A percentile compares a stretch with the other conserved stretches of the same genome.
Evolutionary conservation across 2,113 vertebrate genomes (phyloP).

Genomic region (Hassar affinis): DNA sequence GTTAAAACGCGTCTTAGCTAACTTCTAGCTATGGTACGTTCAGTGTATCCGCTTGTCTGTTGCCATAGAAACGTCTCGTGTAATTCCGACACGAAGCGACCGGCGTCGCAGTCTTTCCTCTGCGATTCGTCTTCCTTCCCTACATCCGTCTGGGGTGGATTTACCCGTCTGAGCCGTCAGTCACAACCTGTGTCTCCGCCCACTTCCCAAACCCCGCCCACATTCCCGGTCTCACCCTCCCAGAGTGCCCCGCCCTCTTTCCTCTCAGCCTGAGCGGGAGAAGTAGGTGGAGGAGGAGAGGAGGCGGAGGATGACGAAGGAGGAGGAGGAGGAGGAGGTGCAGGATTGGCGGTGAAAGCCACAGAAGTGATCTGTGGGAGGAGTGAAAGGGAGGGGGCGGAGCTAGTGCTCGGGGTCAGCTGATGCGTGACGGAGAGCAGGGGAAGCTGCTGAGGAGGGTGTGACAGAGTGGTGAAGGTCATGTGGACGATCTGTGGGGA

Average conservation of each 20-base stretch:
- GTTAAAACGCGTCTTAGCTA: not conserved
- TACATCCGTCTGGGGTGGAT: conserved; percentile 63
- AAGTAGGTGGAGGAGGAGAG: conserved; percentile 58
- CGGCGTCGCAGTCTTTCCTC: conserved; percentile 26
- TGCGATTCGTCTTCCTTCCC: conserved; percentile 22
- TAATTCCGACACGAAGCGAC: not conserved
- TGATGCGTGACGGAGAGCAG: conserved; percentile 64
- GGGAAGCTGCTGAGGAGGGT: conserved; percentile 66
- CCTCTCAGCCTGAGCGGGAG: conserved; percentile 63
- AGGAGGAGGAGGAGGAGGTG: conserved; percentile 35
- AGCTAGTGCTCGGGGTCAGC: conserved; percentile 53
- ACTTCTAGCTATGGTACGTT: not conserved
- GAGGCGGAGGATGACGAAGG: conserved; percentile 50
- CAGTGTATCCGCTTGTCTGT: not conserved
- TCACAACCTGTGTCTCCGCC: conserved; percentile 52
- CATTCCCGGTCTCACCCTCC: conserved; percentile 52
- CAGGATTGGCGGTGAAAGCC: conserved; percentile 60
- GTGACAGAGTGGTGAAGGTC: conserved; percentile 65
- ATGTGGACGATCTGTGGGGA: conserved; percentile 70
- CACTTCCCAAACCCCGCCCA: conserved; percentile 52
- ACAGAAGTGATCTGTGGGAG: conserved; percentile 59
- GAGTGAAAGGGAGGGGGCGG: conserved; percentile 56
- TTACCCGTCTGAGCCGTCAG: conserved; percentile 56
- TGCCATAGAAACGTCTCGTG: not conserved
- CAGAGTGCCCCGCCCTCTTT: conserved; percentile 60